These are phyloP conservation scores for Amblyopsis rosae DNA, from an alignment of 2,113 vertebrate species.

Conservation along the genomic window DNA sequence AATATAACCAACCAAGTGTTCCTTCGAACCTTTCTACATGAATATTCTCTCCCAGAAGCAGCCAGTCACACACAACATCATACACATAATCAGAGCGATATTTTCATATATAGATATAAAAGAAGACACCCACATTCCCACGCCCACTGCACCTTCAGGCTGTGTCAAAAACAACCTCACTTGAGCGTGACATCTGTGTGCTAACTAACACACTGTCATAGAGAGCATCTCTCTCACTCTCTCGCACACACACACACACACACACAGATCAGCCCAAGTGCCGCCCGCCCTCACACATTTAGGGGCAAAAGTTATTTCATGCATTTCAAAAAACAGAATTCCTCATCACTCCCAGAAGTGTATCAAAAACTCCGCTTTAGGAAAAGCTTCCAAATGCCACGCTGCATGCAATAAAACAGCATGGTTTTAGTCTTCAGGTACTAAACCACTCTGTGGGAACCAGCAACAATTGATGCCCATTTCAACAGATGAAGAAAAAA, in stretches of 20 bases:
- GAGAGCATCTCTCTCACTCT: conserved; percentile 11
- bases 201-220: conserved; percentile 46
- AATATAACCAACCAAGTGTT: conserved; percentile 9
- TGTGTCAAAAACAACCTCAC: conserved; percentile 13
- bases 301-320: conserved; percentile 28
- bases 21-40: conserved; percentile 31
- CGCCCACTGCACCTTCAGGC: conserved; percentile 68
- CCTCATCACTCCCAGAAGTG: conserved; percentile 2
- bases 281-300: conserved; percentile 22
- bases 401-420: not conserved
- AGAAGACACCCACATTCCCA: conserved; percentile 68
- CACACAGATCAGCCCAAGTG: not conserved
- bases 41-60: conserved; percentile 51
- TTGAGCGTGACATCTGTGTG: conserved; percentile 57
- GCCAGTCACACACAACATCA: conserved; percentile 68
- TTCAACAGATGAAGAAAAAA: conserved; percentile 48
- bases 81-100: conserved; percentile 59
- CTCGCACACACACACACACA: conserved; percentile 22
- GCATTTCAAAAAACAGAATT: conserved; percentile 21
- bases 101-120: conserved; percentile 44
- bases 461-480: conserved; percentile 41
- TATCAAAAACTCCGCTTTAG: conserved; percentile 12
- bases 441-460: conserved; percentile 34
- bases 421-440: conserved; percentile 32
- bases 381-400: conserved; percentile 6